These are phyloP conservation scores for Phaethon lepturus DNA, from an alignment of 2,113 vertebrate species.

Conservation along the genomic window DNA sequence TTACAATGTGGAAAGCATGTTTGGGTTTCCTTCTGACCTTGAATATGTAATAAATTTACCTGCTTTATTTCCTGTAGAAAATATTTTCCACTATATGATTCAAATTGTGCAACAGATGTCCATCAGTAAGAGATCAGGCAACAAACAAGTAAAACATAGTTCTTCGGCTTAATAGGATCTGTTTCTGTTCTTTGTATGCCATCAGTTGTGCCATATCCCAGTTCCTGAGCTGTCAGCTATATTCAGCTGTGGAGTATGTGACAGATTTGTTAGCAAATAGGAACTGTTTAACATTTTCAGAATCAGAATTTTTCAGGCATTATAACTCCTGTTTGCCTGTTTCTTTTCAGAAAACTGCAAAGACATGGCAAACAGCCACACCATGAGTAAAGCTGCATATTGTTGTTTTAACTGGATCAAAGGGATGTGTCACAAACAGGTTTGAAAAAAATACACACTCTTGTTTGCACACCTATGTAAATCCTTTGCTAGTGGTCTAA, in stretches of 20 bases:
- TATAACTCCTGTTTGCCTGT: neutral
- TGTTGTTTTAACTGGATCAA: neutral
- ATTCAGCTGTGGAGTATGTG: neutral
- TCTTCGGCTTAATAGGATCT: neutral
- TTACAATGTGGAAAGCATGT: neutral
- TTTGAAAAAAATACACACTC: neutral
- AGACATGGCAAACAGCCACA: constrained; percentile 13
- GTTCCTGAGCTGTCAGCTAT: neutral
- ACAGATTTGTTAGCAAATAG: constrained; percentile 11
- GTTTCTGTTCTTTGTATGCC: neutral
- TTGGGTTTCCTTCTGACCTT: neutral
- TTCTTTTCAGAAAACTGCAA: constrained; percentile 39
- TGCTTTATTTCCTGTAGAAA: neutral
- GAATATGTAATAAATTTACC: neutral
- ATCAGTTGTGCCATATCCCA: neutral
- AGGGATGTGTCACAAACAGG: neutral
- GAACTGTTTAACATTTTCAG: neutral
- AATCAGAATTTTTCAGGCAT: neutral
- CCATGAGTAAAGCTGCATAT: neutral
- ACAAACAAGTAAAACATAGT: neutral
- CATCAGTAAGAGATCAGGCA: neutral
- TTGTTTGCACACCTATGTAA: constrained; percentile 36
- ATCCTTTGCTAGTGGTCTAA: neutral
- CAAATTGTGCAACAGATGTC: neutral
- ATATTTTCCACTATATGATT: neutral